These are phyloP conservation scores for Nipponia nippon DNA, from an alignment of 2,113 vertebrate genomes.

Conservation along the genomic window DNA sequence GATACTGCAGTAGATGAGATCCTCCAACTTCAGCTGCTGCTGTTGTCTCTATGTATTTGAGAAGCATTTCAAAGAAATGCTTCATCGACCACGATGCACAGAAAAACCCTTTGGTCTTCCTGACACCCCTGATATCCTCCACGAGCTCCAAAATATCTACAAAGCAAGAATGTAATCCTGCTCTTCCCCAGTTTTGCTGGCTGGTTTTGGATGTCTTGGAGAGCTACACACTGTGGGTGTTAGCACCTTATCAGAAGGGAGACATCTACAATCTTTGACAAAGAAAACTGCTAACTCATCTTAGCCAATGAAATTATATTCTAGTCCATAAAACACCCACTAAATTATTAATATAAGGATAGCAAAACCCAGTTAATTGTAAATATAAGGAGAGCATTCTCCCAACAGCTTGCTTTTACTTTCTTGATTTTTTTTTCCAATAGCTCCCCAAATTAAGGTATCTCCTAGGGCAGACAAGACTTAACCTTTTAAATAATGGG, in stretches of 20 bases:
- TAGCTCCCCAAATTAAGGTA: neutral
- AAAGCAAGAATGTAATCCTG: neutral
- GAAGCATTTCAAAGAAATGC: neutral
- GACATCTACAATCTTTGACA: neutral
- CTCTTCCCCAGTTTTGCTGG: neutral
- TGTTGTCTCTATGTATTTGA: neutral
- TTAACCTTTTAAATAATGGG: neutral
- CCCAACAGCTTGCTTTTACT: neutral
- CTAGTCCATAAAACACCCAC: neutral
- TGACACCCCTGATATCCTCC: neutral
- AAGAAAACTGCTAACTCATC: neutral
- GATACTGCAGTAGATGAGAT: neutral
- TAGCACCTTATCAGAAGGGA: neutral
- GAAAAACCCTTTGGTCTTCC: neutral
- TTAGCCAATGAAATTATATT: neutral
- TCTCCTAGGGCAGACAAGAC: neutral
- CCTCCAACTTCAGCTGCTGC: neutral
- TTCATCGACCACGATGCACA: neutral
- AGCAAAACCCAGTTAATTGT: neutral
- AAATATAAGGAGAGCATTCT: neutral
- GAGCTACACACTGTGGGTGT: too few relatives aligned
- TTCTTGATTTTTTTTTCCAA: neutral
- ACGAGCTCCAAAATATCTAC: neutral
- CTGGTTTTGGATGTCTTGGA: neutral
- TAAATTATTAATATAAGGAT: neutral